These are phyloP conservation scores for Neostethus bicornis DNA, from an alignment of 2,797 vertebrate species.

Conservation along the genomic window DNA sequence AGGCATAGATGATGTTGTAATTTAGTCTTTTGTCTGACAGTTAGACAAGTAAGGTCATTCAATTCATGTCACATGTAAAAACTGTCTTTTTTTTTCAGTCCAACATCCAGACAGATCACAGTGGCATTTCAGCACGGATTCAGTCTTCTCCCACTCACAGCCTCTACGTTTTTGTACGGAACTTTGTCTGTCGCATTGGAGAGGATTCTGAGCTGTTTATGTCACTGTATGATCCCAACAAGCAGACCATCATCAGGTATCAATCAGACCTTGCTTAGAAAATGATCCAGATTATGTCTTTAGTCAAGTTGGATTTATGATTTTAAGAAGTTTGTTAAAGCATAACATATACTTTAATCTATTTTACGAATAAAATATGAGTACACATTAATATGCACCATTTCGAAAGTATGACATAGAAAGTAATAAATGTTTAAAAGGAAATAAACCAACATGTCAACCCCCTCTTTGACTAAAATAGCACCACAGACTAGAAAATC, in stretches of 20 bases:
- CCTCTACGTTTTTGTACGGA: constrained; percentile 96
- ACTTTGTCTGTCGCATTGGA: constrained; percentile 97
- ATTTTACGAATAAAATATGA: background rate
- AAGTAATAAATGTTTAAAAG: too few species aligned
- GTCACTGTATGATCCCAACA: constrained; percentile 94
- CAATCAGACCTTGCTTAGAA: background rate
- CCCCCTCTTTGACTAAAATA: too few species aligned
- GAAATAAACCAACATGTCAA: too few species aligned
- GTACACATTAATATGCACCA: background rate
- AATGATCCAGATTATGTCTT: background rate
- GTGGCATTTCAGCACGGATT: constrained; percentile 87
- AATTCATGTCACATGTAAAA: constrained; percentile 16
- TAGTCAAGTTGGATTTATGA: background rate
- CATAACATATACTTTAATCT: background rate
- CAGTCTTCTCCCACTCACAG: constrained; percentile 95
- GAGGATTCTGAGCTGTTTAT: constrained; percentile 98
- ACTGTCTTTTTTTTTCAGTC: constrained; percentile 72
- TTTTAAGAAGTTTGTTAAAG: background rate
- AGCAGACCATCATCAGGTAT: constrained; percentile 90
- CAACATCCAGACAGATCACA: constrained; percentile 88
- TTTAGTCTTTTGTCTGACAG: constrained; percentile 4
- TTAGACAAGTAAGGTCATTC: background rate
- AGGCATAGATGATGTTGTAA: background rate
- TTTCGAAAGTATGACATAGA: background rate
- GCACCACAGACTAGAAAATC: too few species aligned